Percentiles rank a stretch among this genome's conserved stretches.
Conservation (phyloP, 2,797 vertebrate species). For the Galago senegalensis region DNA sequence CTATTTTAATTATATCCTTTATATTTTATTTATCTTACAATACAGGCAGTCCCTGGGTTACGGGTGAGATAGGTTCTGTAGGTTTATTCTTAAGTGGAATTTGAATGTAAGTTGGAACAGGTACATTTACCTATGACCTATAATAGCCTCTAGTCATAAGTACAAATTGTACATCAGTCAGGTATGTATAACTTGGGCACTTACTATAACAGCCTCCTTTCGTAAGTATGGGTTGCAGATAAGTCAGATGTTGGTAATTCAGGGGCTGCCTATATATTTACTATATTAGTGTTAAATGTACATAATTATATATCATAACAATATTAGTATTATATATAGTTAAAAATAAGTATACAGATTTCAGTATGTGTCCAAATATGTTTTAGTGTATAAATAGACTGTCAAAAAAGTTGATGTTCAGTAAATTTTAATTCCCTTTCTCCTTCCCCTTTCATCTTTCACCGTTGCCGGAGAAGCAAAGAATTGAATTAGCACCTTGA, state of each 20-base stretch:
- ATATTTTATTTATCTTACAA: conserved; percentile 47
- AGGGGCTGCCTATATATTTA: background rate
- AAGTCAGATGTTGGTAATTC: too few species aligned
- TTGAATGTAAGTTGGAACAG: too few species aligned
- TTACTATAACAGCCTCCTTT: too few species aligned
- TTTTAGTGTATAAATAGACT: conserved; percentile 64
- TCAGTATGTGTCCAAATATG: conserved; percentile 20
- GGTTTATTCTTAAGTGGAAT: too few species aligned
- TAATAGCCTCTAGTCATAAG: too few species aligned
- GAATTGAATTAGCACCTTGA: conserved; percentile 75
- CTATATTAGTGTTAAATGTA: background rate
- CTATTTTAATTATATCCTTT: conserved; percentile 58
- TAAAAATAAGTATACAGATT: conserved; percentile 54
- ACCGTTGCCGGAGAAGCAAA: conserved; percentile 73
- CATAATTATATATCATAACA: background rate
- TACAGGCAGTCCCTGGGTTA: background rate
- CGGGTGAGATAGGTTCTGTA: too few species aligned
- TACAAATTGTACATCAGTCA: too few species aligned
- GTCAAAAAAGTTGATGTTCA: conserved; percentile 43
- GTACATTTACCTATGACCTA: too few species aligned
- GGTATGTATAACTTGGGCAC: too few species aligned
- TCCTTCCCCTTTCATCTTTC: conserved; percentile 57
- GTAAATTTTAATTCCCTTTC: conserved; percentile 61
- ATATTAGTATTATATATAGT: background rate
- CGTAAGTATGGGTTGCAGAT: too few species aligned